Percentiles rank a stretch among this genome's conserved stretches.
phyloP scores from a whole-genome alignment of 1,140 invertebrate genomes.

The Homalodisca vitripennis region DNA sequence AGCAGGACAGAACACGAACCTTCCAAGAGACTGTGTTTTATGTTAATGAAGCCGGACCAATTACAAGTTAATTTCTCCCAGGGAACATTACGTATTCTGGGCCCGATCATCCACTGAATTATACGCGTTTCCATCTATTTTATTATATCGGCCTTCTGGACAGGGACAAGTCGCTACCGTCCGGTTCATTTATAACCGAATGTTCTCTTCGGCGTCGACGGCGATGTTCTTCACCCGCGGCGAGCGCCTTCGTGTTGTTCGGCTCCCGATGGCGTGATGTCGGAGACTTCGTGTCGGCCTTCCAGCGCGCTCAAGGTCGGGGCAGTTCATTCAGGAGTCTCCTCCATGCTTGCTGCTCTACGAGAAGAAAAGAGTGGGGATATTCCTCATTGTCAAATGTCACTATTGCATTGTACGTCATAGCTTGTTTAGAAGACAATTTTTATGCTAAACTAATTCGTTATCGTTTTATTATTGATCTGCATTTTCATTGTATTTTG shows the following conservation, averaged over 20 bases:
- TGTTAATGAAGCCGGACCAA: conserved; percentile 32
- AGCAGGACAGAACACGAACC: conserved; percentile 13
- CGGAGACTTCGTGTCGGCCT: neutral
- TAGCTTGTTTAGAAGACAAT: too few relatives aligned
- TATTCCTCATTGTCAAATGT: too few relatives aligned
- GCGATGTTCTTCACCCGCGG: too few relatives aligned
- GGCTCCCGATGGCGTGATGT: neutral
- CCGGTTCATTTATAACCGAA: conserved; percentile 24
- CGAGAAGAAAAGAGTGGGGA: too few relatives aligned
- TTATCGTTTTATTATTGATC: too few relatives aligned
- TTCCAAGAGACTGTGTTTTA: conserved; percentile 27
- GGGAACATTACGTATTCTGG: conserved; percentile 31
- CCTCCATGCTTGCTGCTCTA: too few relatives aligned
- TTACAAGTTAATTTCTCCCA: conserved; percentile 32
- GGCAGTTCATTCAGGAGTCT: too few relatives aligned
- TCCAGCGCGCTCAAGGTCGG: neutral
- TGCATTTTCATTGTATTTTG: too few relatives aligned
- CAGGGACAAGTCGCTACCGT: conserved; percentile 16
- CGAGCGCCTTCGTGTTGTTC: neutral
- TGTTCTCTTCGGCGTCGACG: neutral
- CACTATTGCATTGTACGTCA: too few relatives aligned
- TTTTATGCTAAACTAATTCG: too few relatives aligned
- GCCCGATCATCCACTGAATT: conserved; percentile 26
- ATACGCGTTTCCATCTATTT: conserved; percentile 27
- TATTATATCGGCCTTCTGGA: conserved; percentile 15